Evolutionary conservation across 2,113 vertebrate species (phyloP).

Genomic region (Melanerpes aurifrons): DNA sequence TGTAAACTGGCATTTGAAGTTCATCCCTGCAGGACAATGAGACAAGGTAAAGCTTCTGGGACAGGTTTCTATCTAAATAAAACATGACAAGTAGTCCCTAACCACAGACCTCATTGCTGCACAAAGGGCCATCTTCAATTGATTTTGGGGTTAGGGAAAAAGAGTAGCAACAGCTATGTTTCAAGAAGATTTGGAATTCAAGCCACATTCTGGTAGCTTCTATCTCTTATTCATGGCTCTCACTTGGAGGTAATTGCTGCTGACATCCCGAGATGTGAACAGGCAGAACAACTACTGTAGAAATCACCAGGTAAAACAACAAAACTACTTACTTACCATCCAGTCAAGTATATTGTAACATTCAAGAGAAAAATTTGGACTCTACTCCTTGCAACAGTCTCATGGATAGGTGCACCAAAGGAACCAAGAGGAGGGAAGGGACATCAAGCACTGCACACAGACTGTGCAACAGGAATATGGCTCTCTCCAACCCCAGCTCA

Average conservation of each 20-base stretch:
- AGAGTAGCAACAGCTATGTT: not conserved
- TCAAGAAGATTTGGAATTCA: slow-evolving; percentile 22
- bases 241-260: not conserved
- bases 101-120: not conserved
- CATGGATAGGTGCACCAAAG: not conserved
- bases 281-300: not conserved
- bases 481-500: not conserved
- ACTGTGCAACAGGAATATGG: not conserved
- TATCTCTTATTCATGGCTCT: slow-evolving; percentile 3
- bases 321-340: not conserved
- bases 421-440: not conserved
- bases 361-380: not conserved
- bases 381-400: not conserved
- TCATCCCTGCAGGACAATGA: slow-evolving; percentile 55
- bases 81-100: slow-evolving; percentile 44
- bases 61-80: slow-evolving; percentile 54
- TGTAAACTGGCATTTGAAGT: slow-evolving; percentile 54
- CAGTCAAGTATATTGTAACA: not conserved
- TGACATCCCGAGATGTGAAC: not conserved
- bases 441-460: not conserved
- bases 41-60: slow-evolving; percentile 35
- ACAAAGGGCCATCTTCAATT: slow-evolving; percentile 31
- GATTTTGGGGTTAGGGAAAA: not conserved
- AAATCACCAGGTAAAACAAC: not conserved
- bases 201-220: not conserved